Evolutionary conservation across 2,797 vertebrate species (phyloP), one percentile per base, ranked within the genome.

Genomic region (Melanogrammus aeglefinus): DNA sequence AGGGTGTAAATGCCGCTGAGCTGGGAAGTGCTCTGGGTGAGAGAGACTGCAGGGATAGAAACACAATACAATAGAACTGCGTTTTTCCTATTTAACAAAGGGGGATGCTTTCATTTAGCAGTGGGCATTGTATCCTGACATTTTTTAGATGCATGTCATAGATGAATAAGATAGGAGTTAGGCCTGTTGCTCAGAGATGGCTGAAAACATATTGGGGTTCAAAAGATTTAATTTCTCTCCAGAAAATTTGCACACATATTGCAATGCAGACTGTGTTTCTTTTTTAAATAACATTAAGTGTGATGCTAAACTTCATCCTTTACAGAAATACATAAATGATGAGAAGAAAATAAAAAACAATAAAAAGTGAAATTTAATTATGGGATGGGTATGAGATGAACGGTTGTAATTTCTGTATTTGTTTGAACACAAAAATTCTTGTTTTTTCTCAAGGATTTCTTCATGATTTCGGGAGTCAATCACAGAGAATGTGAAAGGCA

Each of bases 401-500:
- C 35, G 35, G 35, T 7, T 36, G 35, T 36, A 0, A 6, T 36
- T 44, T 57, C 47, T 57, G 47, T 69, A 66, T 27, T 69, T 69
- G 63, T 69, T 6, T 69, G 21, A 63, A 63, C n/a, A n/a, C n/a
- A n/a, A n/a, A 2, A 4, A 24, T 63, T n/a, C 5, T 63, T 63
- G n/a, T 69, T 69, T 24, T 69, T 10, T 3, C 87, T n/a, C n/a
- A n/a, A 99, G 98, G 96, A 8, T 99, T 98, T 85, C 95, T 99
- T 57, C 97, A 99, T 3, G 95, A 97, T 84, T 90, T 97, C 91
- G 98, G n/a, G 97, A 16, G 94, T 98, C 77, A 95, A 98, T 78
- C 98, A 99, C 88, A 94, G 97, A 84, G 97, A n/a, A 99, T 0
- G 91, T 99, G 69, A 99, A n/a, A 99, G 96, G 97, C 98, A 90